phyloP scores from a whole-genome alignment of 2,797 vertebrate species.

The Gymnothorax reevesii region DNA sequence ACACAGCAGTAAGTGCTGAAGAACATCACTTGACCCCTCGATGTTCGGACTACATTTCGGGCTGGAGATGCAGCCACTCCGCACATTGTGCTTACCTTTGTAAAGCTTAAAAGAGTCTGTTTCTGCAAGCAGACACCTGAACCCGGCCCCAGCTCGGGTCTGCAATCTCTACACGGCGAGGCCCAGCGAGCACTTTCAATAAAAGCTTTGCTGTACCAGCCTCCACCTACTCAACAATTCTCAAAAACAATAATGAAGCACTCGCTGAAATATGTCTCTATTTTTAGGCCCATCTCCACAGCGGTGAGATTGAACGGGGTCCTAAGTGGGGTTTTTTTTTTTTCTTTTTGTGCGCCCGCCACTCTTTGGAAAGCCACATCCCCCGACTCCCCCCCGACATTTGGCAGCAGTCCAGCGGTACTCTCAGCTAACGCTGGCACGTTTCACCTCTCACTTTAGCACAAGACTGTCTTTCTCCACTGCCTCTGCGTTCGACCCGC shows the following conservation, averaged over 20 bases:
- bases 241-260: neutral
- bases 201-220: neutral
- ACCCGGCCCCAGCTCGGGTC: neutral
- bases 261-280: neutral
- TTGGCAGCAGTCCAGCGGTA: neutral
- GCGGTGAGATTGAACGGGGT: neutral
- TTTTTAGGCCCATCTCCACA: conserved; percentile 1
- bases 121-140: neutral
- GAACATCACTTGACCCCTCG: neutral
- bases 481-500: neutral
- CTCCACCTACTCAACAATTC: neutral
- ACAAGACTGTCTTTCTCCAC: neutral
- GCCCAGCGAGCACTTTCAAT: neutral
- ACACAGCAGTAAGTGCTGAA: neutral
- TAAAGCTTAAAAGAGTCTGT: neutral
- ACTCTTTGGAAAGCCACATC: neutral
- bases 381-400: neutral
- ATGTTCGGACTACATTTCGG: neutral
- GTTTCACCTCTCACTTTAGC: neutral
- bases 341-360: neutral
- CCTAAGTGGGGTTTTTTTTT: neutral
- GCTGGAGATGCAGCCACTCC: neutral
- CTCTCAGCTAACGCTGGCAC: neutral
- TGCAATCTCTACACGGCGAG: neutral
- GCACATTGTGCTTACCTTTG: neutral